These are phyloP conservation scores for Pygoscelis adeliae DNA, from an alignment of 2,113 vertebrate species.

Conservation along the genomic window DNA sequence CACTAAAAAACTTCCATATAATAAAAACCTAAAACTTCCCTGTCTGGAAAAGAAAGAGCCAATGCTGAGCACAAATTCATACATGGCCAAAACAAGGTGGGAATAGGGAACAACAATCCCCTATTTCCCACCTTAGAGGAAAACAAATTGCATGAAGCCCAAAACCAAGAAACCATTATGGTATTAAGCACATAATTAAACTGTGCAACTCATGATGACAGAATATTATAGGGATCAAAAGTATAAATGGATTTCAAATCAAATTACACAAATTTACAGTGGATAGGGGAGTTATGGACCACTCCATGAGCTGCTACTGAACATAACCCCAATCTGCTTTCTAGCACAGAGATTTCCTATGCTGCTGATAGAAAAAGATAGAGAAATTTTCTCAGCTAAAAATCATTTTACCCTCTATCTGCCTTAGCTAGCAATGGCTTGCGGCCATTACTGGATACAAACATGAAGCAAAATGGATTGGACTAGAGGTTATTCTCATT, in stretches of 20 bases:
- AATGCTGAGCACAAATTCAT: not conserved
- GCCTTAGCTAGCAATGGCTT: not conserved
- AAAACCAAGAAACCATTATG: not conserved
- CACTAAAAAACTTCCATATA: not conserved
- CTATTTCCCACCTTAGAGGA: not conserved
- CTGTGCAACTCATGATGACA: not conserved
- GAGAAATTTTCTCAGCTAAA: not conserved
- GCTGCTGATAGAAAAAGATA: not conserved
- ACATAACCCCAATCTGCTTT: not conserved
- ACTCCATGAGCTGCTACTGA: not conserved
- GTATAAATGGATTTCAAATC: not conserved
- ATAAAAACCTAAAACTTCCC: not conserved
- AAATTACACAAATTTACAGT: not conserved
- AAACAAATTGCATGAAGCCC: not conserved
- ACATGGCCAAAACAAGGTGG: not conserved
- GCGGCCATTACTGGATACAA: accelerated
- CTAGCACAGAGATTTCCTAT: not conserved
- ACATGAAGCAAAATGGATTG: not conserved
- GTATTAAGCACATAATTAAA: not conserved
- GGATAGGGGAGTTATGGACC: not conserved
- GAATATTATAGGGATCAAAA: not conserved
- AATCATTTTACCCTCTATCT: not conserved
- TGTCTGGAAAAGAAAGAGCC: not conserved
- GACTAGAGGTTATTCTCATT: not conserved
- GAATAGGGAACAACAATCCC: not conserved